Conservation (phyloP, 2,797 vertebrate species). For the Rhynchonycteris naso region DNA sequence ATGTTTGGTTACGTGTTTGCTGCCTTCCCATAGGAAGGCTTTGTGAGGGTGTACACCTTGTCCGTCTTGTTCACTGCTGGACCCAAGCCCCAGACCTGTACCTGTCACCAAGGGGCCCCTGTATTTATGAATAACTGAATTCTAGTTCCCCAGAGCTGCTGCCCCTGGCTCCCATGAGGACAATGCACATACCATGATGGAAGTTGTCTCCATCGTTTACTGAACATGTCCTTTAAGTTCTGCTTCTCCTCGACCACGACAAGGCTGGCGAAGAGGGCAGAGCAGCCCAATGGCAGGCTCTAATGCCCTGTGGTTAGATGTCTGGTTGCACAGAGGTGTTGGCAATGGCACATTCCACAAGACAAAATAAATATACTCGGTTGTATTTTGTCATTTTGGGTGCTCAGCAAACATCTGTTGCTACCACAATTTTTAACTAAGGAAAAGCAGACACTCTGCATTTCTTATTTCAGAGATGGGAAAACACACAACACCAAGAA, state of each 20-base stretch:
- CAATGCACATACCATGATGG: background rate
- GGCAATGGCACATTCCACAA: background rate
- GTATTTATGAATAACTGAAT: background rate
- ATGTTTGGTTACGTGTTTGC: background rate
- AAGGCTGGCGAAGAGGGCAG: background rate
- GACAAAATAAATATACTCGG: background rate
- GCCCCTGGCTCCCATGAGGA: rapidly evolving
- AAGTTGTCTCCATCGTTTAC: background rate
- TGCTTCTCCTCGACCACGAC: background rate
- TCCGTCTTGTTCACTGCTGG: background rate
- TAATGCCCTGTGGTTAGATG: background rate
- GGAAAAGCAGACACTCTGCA: background rate
- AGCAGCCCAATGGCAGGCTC: background rate
- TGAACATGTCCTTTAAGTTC: background rate
- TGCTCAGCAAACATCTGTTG: background rate
- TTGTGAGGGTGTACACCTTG: background rate
- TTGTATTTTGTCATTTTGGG: background rate
- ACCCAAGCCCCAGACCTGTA: background rate
- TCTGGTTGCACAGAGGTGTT: background rate
- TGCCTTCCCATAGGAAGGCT: background rate
- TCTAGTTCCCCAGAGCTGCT: background rate
- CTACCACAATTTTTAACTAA: background rate
- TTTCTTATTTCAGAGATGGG: background rate
- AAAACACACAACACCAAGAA: background rate
- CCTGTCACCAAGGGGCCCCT: background rate